Conservation (phyloP, 30 jellyfish, hydroid and myxozoan species). For the Aurelia aurita region DNA sequence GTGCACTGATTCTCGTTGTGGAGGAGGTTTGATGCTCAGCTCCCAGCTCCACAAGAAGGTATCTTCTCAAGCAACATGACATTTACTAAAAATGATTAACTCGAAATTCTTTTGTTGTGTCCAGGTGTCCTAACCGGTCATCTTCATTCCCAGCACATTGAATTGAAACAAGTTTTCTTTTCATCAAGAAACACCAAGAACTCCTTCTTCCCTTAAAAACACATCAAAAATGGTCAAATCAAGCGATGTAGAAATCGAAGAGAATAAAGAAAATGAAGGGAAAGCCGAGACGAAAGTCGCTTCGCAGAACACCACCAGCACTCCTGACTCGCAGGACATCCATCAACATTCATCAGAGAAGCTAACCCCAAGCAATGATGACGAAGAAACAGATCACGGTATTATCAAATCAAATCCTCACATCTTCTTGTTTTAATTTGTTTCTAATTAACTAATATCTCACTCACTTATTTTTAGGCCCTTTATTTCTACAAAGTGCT, state of each 20-base stretch:
- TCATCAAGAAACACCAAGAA: not conserved
- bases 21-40: too few relatives aligned
- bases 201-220: not conserved
- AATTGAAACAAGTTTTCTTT: conserved; percentile 1
- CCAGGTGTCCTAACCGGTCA: conserved; percentile 72
- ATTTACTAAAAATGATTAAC: not conserved
- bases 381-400: conserved; percentile 59
- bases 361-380: conserved; percentile 3
- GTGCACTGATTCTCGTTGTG: too few relatives aligned
- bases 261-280: conserved; percentile 62
- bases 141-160: conserved; percentile 15
- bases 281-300: conserved; percentile 41
- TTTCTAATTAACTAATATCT: not conserved
- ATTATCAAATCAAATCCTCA: not conserved
- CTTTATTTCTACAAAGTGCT: not conserved
- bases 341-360: too few relatives aligned
- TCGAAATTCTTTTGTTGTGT: conserved; percentile 55
- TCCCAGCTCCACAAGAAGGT: too few relatives aligned
- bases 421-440: not conserved
- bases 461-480: not conserved
- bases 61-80: conserved; percentile 48
- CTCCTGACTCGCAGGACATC: too few relatives aligned
- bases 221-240: conserved; percentile 82
- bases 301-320: conserved; percentile 57
- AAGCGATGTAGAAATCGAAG: conserved; percentile 70